Base-by-base conservation (phyloP, 2,113 vertebrate species). In the Microcebus murinus region DNA sequence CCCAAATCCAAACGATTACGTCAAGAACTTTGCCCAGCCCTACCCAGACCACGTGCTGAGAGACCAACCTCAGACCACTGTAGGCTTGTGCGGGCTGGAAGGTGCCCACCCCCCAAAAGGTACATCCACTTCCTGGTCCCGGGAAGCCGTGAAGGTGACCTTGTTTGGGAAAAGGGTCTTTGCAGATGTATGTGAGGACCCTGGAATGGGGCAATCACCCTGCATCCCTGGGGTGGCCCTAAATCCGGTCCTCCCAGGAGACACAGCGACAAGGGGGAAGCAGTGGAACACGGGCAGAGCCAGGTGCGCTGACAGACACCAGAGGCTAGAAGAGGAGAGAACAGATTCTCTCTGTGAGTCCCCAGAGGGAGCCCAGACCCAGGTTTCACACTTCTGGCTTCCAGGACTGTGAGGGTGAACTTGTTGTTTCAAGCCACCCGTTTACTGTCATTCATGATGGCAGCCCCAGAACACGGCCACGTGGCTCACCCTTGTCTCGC, bases 241-340 rank as follows among this genome's bases (percentile, higher is more conserved):
- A 42, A 55, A 42, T 55, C 74, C 88, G 39, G 61, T 36, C 59
- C 42, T 65, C 36, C 29, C 9, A 4, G 21, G 36, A 67, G 48
- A 67, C 25, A 25, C n/a, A 55, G 45, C 21, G 11, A 52, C 27
- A 55, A 3, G 68, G 29, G 14, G 34, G 11, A 36, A 39, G 59
- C 4, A 0, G 1, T 4, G n/a, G n/a, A 17, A 67, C 9, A 7
- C 4, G 12, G 25, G 12, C 2, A 0, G 31, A 8, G 17, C 59
- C 1, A 21, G 87, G 76, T 14, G 65, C 2, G 1, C 45, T 9
- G 14, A 8, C n/a, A 31, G 34, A 61, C 27, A 18, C 88, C 18
- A 17, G 8, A 23, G 65, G 63, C n/a, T 55, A 13, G 76, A 42
- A 34, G 20, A 55, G 61, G 74, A 34, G 21, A 63, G 23, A 90